These are phyloP conservation scores for Stenchaetothrips biformis DNA, from an alignment of 2,888 invertebrate species.

Conservation along the genomic window DNA sequence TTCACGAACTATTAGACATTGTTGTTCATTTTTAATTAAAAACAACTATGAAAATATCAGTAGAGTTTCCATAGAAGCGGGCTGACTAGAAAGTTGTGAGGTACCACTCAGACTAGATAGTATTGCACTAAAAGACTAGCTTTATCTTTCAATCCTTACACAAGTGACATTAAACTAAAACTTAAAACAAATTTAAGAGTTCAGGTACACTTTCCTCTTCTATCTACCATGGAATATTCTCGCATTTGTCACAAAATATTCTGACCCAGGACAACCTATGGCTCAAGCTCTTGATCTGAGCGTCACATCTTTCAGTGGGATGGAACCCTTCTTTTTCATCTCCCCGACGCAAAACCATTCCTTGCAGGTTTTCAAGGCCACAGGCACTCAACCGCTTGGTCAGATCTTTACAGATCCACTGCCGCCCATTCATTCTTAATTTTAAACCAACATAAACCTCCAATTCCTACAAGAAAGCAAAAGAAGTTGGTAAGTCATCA, in stretches of 20 bases:
- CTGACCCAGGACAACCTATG: background rate
- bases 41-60: no score
- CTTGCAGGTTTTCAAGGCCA: background rate
- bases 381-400: background rate
- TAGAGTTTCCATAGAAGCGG: no score
- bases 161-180: no score
- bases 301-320: background rate
- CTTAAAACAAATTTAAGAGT: no score
- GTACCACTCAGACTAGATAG: no score
- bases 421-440: background rate
- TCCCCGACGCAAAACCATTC: background rate
- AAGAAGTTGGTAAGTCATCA: background rate
- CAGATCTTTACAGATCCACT: background rate
- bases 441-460: background rate
- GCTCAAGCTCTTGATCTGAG: background rate
- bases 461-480: background rate
- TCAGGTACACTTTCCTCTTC: background rate
- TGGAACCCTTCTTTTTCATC: background rate
- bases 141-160: no score
- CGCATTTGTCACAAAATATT: background rate
- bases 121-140: no score
- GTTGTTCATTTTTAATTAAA: no score
- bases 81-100: no score
- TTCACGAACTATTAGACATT: no score
- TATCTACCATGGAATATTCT: background rate